A percentile compares a stretch with the other conserved stretches of the same genome.
These are phyloP conservation scores for Escarpia spicata DNA, from an alignment of 2,888 invertebrate genomes.

Conservation along the genomic window DNA sequence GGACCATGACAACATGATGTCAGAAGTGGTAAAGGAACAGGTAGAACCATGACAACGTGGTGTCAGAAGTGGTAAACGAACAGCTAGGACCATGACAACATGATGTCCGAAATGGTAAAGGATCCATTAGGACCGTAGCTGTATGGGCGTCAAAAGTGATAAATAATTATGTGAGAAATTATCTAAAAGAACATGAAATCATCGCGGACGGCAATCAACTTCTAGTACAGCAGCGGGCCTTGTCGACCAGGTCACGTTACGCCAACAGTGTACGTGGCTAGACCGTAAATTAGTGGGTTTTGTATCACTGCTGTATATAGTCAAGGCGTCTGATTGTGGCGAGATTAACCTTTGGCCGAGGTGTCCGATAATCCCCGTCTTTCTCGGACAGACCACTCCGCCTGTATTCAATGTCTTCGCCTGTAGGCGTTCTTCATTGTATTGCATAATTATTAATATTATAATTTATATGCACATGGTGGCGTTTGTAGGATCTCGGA, in stretches of 20 bases:
- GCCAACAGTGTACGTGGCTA: background rate
- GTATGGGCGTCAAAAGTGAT: too few species aligned
- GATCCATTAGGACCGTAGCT: too few species aligned
- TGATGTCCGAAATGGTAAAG: too few species aligned
- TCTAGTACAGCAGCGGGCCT: background rate
- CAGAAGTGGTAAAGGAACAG: too few species aligned
- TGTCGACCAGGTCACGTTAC: background rate
- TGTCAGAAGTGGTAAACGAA: too few species aligned
- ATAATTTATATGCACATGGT: background rate
- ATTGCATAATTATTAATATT: background rate
- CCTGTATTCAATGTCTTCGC: too few species aligned
- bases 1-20: too few species aligned
- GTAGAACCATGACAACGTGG: too few species aligned
- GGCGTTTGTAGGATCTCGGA: background rate
- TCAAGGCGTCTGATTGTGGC: background rate
- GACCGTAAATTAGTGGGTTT: background rate
- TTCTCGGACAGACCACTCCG: too few species aligned
- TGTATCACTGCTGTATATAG: background rate
- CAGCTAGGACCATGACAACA: too few species aligned
- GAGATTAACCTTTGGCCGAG: slow-evolving; percentile 16
- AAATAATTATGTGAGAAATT: too few species aligned
- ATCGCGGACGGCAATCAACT: background rate
- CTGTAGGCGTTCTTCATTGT: background rate
- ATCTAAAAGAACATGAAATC: background rate
- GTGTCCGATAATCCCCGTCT: background rate